Conservation (phyloP, 53 echinoderm and acorn worm genomes). For the Henricia sp. region DNA sequence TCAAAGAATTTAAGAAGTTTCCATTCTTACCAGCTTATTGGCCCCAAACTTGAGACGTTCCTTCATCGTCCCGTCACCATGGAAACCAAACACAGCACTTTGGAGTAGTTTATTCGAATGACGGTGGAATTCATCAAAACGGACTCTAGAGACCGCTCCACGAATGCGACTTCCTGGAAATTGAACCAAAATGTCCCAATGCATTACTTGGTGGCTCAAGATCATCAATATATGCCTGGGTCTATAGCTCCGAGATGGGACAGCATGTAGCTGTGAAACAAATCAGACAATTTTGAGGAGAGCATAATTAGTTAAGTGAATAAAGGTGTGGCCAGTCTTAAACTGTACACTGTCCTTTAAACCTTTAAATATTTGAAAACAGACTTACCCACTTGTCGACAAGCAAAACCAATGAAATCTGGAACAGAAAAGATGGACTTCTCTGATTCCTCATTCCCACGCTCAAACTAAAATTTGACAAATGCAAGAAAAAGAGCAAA, state of each 20-base stretch:
- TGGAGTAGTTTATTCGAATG: slow-evolving; percentile 84
- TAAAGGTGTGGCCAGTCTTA: too few relatives aligned
- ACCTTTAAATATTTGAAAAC: too few relatives aligned
- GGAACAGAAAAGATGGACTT: slow-evolving; percentile 92
- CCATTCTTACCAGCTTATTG: slow-evolving; percentile 76
- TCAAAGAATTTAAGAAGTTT: neutral
- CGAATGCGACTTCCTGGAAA: slow-evolving; percentile 86
- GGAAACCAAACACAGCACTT: slow-evolving; percentile 83
- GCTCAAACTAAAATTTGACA: slow-evolving; percentile 64
- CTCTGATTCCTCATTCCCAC: slow-evolving; percentile 72
- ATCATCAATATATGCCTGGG: too few relatives aligned
- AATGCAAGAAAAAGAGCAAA: neutral
- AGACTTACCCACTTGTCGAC: slow-evolving; percentile 89
- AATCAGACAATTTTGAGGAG: too few relatives aligned
- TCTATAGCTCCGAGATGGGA: too few relatives aligned
- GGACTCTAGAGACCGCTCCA: slow-evolving; percentile 88
- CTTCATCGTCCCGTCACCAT: slow-evolving; percentile 62
- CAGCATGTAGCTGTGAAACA: too few relatives aligned
- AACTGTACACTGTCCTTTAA: too few relatives aligned
- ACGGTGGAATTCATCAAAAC: slow-evolving; percentile 95
- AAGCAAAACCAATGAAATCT: slow-evolving; percentile 98
- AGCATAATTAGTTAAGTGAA: too few relatives aligned
- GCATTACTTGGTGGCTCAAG: too few relatives aligned
- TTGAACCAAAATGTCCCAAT: too few relatives aligned
- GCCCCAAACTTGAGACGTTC: slow-evolving; percentile 76